phyloP scores from a whole-genome alignment of 2,113 vertebrate genomes.

The Psettodes erumei region DNA sequence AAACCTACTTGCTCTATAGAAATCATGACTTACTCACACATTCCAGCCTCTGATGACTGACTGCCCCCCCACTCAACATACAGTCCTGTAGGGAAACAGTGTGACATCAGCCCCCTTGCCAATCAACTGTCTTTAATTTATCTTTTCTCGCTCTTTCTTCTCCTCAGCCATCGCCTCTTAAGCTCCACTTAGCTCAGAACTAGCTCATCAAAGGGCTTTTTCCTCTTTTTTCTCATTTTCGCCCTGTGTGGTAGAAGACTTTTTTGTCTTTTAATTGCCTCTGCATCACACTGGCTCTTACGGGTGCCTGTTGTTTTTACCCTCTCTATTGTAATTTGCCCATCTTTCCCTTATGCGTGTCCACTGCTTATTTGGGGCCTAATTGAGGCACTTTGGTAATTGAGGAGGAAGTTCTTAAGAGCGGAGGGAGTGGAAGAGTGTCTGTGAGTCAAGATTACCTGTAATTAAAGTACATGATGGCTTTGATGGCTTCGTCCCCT shows the following conservation, averaged over 20 bases:
- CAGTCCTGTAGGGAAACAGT: constrained; percentile 80
- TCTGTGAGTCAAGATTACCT: constrained; percentile 82
- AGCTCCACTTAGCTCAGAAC: constrained; percentile 75
- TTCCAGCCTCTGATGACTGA: constrained; percentile 80
- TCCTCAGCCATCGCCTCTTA: constrained; percentile 66
- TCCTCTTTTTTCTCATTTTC: constrained; percentile 67
- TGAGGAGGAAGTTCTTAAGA: constrained; percentile 81
- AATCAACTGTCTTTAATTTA: constrained; percentile 78
- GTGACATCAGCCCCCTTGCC: constrained; percentile 74
- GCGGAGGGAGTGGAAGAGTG: constrained; percentile 69
- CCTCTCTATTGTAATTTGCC: constrained; percentile 78
- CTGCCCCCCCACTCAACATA: constrained; percentile 72
- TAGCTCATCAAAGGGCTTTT: constrained; percentile 67
- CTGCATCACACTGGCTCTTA: constrained; percentile 61
- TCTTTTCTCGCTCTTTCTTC: constrained; percentile 68
- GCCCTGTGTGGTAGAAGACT: constrained; percentile 70
- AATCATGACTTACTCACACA: constrained; percentile 79
- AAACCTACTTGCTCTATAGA: constrained; percentile 73
- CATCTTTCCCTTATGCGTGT: constrained; percentile 67
- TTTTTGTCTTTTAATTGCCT: constrained; percentile 82
- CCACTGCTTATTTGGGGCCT: constrained; percentile 77
- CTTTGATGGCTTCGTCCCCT: constrained; percentile 79
- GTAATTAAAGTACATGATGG: constrained; percentile 87
- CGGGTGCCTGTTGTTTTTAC: constrained; percentile 79
- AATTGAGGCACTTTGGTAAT: constrained; percentile 86